Percentiles rank a stretch among this genome's conserved stretches.
Conservation (phyloP, 1,140 invertebrate genomes). For the Calosoma granatense region DNA sequence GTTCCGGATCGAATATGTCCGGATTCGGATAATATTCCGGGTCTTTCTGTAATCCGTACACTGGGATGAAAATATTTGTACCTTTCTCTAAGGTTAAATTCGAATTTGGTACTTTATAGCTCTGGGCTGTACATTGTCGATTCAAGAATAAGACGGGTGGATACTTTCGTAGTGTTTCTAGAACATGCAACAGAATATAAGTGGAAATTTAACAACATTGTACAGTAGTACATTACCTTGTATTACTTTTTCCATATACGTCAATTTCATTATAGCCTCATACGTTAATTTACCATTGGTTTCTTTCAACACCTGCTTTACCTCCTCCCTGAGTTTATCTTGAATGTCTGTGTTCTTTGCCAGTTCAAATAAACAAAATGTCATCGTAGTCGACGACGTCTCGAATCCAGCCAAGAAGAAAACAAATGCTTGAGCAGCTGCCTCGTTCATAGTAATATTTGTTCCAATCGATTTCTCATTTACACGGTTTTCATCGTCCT, state of each 20-base stretch:
- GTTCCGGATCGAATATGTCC: conserved; percentile 52
- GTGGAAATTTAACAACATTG: too few relatives aligned
- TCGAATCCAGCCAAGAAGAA: conserved; percentile 65
- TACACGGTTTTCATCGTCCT: conserved; percentile 22
- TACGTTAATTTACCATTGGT: conserved; percentile 40
- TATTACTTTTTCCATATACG: conserved; percentile 46
- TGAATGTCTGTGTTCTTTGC: conserved; percentile 49
- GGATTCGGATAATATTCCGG: conserved; percentile 49
- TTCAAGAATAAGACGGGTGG: conserved; percentile 44
- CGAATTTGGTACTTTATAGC: conserved; percentile 36
- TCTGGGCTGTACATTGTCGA: conserved; percentile 38
- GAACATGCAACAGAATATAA: too few relatives aligned
- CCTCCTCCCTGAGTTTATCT: conserved; percentile 44
- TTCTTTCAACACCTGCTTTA: conserved; percentile 35
- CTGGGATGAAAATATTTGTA: conserved; percentile 37
- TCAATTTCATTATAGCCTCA: conserved; percentile 41
- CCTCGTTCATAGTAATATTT: conserved; percentile 34
- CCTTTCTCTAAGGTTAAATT: conserved; percentile 37
- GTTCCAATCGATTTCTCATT: neutral
- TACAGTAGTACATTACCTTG: too few relatives aligned
- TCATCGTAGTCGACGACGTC: conserved; percentile 51
- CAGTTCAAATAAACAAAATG: conserved; percentile 46
- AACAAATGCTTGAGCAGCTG: conserved; percentile 49
- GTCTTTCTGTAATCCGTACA: conserved; percentile 40
- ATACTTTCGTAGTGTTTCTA: conserved; percentile 49